Evolutionary conservation across 2,797 vertebrate species (phyloP), one percentile per base, ranked within the genome.

Genomic region (Silurus lanzhouensis): DNA sequence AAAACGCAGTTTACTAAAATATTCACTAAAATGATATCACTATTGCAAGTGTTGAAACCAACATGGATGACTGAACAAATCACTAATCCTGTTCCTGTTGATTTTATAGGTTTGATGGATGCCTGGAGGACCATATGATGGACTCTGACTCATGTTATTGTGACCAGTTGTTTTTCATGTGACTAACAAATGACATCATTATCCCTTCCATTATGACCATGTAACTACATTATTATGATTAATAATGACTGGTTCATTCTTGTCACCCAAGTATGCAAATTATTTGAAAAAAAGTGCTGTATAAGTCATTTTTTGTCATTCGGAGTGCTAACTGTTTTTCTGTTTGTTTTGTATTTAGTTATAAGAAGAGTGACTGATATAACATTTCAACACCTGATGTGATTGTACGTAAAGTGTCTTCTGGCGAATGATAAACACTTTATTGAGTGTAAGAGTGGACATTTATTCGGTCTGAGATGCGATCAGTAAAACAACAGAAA

Each of bases 51-150:
- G 25, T 19, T 27, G 15, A 57, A 55, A 76, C 72, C 25, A 17
- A 14, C 8, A 15, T 2, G 70, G 46, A 5, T 4, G 6, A 71
- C 13, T 31, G 0, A 31, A 61, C 17, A 55, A 75, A 48, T 55
- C 20, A 63, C 10, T 78, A 68, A 78, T 55, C 61, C 46, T 57
- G 9, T 9, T 77, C 9, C 22, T 60, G 3, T 75, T 81, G 15
- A 20, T 83, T 22, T 44, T 81, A 22, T 46, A 87, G 86, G 70
- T 84, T 80, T 75, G 86, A 87, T 58, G 86, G 68, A 61, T 48
- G 68, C 17, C 76, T 84, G 68, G 68, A 84, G 27, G 63, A 75
- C 27, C 25, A 83, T 22, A 66, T 78, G 44, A 68, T 87, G 82
- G 68, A 84, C 12, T 86, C 85, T 25, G 68, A 84, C 12, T 86